Base-by-base conservation (phyloP, 2,888 invertebrate genomes). In the Amphipoea oculea region DNA sequence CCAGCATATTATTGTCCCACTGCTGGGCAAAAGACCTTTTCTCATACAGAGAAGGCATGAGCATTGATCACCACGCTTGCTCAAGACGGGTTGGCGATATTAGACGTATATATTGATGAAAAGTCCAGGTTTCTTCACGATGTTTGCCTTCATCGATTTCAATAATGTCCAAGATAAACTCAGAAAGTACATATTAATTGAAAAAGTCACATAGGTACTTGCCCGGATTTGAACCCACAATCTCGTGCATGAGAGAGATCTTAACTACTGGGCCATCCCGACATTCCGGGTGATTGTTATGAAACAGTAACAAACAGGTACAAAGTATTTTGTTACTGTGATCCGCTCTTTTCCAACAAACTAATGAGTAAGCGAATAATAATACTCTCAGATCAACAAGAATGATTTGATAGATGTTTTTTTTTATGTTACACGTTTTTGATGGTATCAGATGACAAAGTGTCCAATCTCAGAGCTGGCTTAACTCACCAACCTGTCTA, bases 401-500 rank as follows among this genome's bases (percentile, higher is more conserved):
- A 66, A n/a, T 48, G 29, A 84, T 66, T 62, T 79, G 40, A 62
- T 70, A 62, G 9, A 73, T 48, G 1, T 42, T 42, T 14, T 40
- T 14, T 40, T 54, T 62, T 60, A 51, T 68, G 36, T 60, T 65
- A 69, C 57, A 68, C 23, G 57, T 68, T n/a, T 62, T 48, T 76
- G 54, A 78, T 20, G 48, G 23, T 65, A 65, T 81, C 54, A n/a
- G 40, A 71, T n/a, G 71, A 12, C n/a, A 42, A 14, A 42, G n/a
- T 66, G 48, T 78, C 70, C 67, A 63, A 68, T 65, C 36, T 76
- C 57, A 73, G 57, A 82, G 60, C 63, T 74, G 66, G 83, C 83
- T 84, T 76, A 82, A 83, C 82, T 88, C 75, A 71, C 48, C 79
- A 82, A 60, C 81, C 76, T 79, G 23, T 74, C 40, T 67, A 74